Base-by-base conservation (phyloP, 2,888 invertebrate genomes). In the Myopa testacea region DNA sequence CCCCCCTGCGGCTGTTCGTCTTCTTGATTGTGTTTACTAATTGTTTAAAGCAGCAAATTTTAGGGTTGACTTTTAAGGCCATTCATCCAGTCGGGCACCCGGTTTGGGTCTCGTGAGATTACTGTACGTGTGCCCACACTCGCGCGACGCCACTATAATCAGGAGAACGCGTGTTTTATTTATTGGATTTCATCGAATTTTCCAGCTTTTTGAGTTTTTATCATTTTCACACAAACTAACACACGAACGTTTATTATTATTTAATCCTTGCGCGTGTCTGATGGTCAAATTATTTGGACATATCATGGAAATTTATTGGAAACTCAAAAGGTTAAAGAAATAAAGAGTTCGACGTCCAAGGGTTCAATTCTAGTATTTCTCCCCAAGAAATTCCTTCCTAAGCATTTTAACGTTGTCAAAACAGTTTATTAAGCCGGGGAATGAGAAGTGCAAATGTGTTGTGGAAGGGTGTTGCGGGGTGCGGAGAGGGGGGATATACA, bases 351-450 rank as follows among this genome's bases (percentile, higher is more conserved):
- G 52, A 52, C 19, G 14, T 52, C 12, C 6, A 0, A 40, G 67
- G n/a, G n/a, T 67, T 40, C 63, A 37, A 3, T 7, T 19, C 14
- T 19, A 3, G 34, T 19, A 34, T 19, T 8, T 12, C 68, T 68
- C 45, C 34, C 38, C 58, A 26, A 26, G 50, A 50, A 52, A 50
- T 63, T 63, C 37, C 4, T 55, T 37, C 3, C 34, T 5, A 14
- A 73, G 52, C 10, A 50, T 73, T 73, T 62, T 40, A 60, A 62
- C 62, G 38, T 37, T 73, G 50, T 63, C 73, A 73, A 73, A 72
- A 63, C 63, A 73, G 63, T 63, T 14, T 37, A 19, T 63, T 34
- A 12, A 8, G 26, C 16, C 16, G 16, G 10, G 55, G 55, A 55
- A 55, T 14, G 2, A 55, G 55, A 10, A 14, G 10, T 10, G 55